Conservation (phyloP, 37 sponge, comb jelly and placozoan genomes). For the Hormiphora californensis region DNA sequence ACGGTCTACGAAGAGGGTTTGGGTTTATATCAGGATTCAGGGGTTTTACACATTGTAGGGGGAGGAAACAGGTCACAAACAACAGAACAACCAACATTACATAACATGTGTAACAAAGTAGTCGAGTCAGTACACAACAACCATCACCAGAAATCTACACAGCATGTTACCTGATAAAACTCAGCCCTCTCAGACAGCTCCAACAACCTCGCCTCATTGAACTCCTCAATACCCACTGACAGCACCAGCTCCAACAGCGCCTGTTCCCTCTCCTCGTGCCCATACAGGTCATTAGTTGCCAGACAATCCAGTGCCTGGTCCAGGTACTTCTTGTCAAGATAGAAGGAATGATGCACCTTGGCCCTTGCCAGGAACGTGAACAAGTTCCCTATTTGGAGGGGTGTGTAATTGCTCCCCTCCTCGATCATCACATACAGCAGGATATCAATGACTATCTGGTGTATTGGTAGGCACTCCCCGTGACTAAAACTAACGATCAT, state of each 20-base stretch:
- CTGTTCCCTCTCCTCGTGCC: conserved; percentile 49
- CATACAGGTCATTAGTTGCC: conserved; percentile 29
- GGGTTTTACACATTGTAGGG: no score
- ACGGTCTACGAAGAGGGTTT: no score
- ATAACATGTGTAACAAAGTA: no score
- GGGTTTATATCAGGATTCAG: no score
- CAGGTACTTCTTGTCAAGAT: conserved; percentile 44
- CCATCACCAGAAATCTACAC: no score
- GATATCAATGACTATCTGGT: conserved; percentile 52
- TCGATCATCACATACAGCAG: conserved; percentile 50
- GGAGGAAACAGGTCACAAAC: no score
- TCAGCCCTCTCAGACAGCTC: conserved; percentile 37
- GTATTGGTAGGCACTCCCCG: conserved; percentile 32
- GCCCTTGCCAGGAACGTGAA: conserved; percentile 23
- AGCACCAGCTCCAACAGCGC: conserved; percentile 33
- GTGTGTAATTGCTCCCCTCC: neutral
- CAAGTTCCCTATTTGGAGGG: conserved; percentile 15
- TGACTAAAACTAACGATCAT: conserved; percentile 34
- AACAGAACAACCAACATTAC: no score
- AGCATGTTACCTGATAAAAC: conserved; percentile 46
- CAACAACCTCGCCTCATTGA: conserved; percentile 25
- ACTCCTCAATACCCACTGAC: neutral
- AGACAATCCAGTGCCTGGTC: conserved; percentile 50
- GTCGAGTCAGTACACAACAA: no score
- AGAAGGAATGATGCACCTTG: neutral